These are phyloP conservation scores for Talpa occidentalis DNA, from an alignment of 2,113 vertebrate genomes.

Conservation along the genomic window DNA sequence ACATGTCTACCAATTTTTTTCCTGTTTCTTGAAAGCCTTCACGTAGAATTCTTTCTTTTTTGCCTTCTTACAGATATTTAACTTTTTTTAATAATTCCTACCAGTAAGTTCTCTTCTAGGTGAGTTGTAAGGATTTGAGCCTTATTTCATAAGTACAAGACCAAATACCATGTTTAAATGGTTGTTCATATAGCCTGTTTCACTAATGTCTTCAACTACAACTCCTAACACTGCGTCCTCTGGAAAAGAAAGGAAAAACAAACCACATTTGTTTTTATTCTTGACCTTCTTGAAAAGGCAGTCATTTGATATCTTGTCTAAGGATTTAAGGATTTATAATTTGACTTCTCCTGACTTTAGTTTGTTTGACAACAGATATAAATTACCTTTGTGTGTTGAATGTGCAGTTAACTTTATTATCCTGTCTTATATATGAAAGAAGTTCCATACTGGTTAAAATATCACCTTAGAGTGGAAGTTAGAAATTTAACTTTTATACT, in stretches of 20 bases:
- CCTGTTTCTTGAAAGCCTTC: not conserved
- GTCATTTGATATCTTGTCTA: constrained; percentile 30
- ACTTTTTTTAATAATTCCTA: constrained; percentile 19
- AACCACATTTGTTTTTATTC: constrained; percentile 31
- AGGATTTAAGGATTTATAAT: constrained; percentile 26
- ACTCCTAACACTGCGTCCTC: not conserved
- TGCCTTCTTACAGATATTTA: not conserved
- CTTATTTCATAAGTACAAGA: constrained; percentile 37
- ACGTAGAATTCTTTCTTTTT: constrained; percentile 28
- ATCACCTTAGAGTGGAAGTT: constrained; percentile 16
- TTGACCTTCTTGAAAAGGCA: constrained; percentile 39
- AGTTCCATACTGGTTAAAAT: not conserved
- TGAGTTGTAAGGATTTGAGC: not conserved
- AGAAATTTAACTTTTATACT: not conserved
- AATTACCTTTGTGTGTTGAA: constrained; percentile 39
- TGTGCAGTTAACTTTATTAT: constrained; percentile 41
- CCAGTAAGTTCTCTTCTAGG: not conserved
- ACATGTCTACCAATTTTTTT: not conserved
- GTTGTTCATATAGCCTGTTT: not conserved
- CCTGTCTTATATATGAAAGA: constrained; percentile 1
- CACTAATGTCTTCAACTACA: constrained; percentile 13
- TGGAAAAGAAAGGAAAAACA: constrained; percentile 52
- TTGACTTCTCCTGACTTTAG: constrained; percentile 12
- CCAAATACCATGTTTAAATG: not conserved
- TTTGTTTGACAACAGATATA: constrained; percentile 31